Percentiles rank a stretch among this genome's conserved stretches.
These are phyloP conservation scores for Aplidium turbinatum DNA, from an alignment of 23 tunicate genomes.

Conservation along the genomic window DNA sequence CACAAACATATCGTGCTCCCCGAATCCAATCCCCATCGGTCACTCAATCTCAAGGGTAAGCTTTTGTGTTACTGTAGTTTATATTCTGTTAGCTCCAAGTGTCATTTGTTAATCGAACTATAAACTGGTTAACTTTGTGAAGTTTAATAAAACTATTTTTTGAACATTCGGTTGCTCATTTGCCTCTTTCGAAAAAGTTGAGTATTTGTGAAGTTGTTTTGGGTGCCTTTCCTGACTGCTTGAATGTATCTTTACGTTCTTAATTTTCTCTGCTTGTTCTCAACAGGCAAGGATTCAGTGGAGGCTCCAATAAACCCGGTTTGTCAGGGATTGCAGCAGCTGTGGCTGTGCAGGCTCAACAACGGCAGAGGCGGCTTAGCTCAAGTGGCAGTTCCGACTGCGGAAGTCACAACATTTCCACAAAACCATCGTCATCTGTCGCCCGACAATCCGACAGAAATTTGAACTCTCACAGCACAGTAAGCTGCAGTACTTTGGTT, in stretches of 20 bases:
- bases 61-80: not conserved
- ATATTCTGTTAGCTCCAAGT: no score
- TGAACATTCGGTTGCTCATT: no score
- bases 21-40: not conserved
- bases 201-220: no score
- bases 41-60: not conserved
- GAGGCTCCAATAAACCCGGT: not conserved
- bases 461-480: not conserved
- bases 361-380: not conserved
- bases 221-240: no score
- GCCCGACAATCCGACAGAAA: slow-evolving; percentile 34
- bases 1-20: not conserved
- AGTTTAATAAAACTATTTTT: no score
- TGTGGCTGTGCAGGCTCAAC: slow-evolving; percentile 41
- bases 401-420: not conserved
- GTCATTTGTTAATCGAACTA: no score
- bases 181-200: no score
- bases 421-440: slow-evolving; percentile 12
- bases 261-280: not conserved
- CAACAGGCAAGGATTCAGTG: no score
- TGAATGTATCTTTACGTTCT: not conserved
- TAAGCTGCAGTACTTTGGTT: no score
- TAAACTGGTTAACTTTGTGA: no score
- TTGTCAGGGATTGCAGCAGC: slow-evolving; percentile 51
- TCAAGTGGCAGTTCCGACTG: slow-evolving; percentile 8